Base-by-base conservation (phyloP, 2,113 vertebrate species). In the Scartelaos histophorus region DNA sequence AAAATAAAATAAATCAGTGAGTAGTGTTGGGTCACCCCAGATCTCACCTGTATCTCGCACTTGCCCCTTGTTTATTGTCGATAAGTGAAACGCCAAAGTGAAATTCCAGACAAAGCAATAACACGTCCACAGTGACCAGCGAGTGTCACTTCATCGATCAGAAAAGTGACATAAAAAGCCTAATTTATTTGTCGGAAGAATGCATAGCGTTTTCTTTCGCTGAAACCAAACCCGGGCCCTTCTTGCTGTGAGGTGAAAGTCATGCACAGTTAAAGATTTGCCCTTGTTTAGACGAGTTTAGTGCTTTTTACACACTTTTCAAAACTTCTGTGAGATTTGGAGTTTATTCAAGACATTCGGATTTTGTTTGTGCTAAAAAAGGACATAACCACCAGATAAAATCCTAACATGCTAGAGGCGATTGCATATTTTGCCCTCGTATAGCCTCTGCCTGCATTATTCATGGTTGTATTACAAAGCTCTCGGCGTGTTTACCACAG, bases 401-500 rank as follows among this genome's bases (percentile, higher is more conserved):
- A 57, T 56, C 54, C n/a, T 21, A 57, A 57, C 22, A 57, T 57
- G 54, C 56, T 25, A 58, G 12, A 25, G 21, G 56, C 22, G 1
- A 58, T 58, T 61, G 24, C 24, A 61, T 61, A 61, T 17, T 61
- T 34, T 61, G 16, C 17, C 25, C 58, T 61, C 56, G 19, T 34
- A 61, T 34, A 34, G 25, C 25, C 24, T 29, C 1, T 5, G 11
- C 3, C 34, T 34, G 24, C 58, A 61, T 34, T 61, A 61, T 61
- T 61, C 58, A 34, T 64, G 13, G 1, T n/a, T 64, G 16, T 38
- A 38, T n/a, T 13, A 19, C 72, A 51, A 71, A 24, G 56, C 70
- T 68, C 12, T 70, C 51, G 38, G 17, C 74, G 76, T 77, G 73
- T 68, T 83, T 22, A 7, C 56, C 51, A 17, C 5, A 73, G 67